Conservation (phyloP, 2,888 invertebrate genomes). For the Xestia rhomboidea region DNA sequence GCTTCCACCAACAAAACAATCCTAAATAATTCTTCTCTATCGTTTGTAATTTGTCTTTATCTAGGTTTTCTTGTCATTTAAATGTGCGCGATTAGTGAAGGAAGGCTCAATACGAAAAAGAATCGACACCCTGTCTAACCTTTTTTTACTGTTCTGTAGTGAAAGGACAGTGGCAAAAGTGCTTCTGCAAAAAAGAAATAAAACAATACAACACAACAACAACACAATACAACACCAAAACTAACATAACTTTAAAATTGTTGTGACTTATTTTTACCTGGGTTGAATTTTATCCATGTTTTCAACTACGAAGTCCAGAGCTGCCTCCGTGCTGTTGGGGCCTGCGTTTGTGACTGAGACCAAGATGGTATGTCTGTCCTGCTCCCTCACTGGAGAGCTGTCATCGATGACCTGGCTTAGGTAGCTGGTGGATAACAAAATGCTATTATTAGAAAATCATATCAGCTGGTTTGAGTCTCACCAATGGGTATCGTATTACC, state of each 20-base stretch:
- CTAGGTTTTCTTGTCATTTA: no score
- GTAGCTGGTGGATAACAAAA: constrained; percentile 73
- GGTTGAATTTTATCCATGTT: constrained; percentile 84
- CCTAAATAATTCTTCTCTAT: no score
- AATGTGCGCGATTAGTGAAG: no score
- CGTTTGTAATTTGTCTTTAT: no score
- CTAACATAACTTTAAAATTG: no score
- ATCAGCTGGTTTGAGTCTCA: neutral
- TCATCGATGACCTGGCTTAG: constrained; percentile 81
- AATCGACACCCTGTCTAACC: no score
- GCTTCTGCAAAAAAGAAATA: neutral
- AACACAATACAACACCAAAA: no score
- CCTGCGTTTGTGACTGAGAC: constrained; percentile 85
- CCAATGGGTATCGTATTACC: neutral
- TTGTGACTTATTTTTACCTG: constrained; percentile 70
- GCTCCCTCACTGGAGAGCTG: constrained; percentile 81
- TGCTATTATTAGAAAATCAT: neutral
- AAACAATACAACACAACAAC: no score
- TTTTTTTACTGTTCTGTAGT: no score
- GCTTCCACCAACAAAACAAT: no score
- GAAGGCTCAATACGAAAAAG: no score
- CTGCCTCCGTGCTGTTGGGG: constrained; percentile 82
- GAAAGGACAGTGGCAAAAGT: neutral
- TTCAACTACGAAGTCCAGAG: constrained; percentile 85
- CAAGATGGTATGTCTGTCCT: constrained; percentile 83